Evolutionary conservation across 2,888 invertebrate species (phyloP).

Genomic region (Eurois occulta): DNA sequence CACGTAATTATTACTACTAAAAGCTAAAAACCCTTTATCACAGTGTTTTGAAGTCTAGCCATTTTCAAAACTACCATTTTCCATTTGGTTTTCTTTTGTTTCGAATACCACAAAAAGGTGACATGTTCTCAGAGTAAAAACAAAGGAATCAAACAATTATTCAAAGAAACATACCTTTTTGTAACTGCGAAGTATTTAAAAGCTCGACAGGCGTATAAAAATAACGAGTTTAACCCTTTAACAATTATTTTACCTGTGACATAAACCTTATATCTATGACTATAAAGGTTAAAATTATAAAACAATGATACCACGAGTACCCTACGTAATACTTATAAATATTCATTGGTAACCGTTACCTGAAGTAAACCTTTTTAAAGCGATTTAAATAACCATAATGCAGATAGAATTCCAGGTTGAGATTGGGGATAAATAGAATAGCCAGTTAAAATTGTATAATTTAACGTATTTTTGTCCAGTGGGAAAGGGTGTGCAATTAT

Average conservation of each 20-base stretch:
- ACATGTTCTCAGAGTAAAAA: constrained; percentile 14
- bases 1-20: background rate
- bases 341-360: constrained; percentile 60
- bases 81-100: background rate
- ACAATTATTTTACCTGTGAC: background rate
- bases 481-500: background rate
- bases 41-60: background rate
- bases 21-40: background rate
- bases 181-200: constrained; percentile 38
- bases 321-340: constrained; percentile 57
- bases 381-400: constrained; percentile 59
- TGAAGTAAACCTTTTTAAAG: constrained; percentile 55
- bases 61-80: background rate
- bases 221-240: constrained; percentile 36
- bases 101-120: background rate
- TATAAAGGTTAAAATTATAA: constrained; percentile 6
- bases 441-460: constrained; percentile 40
- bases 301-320: constrained; percentile 28
- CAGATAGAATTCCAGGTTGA: constrained; percentile 34
- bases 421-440: constrained; percentile 30
- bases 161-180: constrained; percentile 28
- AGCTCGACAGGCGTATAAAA: constrained; percentile 48
- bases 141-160: constrained; percentile 28
- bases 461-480: constrained; percentile 13
- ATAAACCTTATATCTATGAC: background rate